Base-by-base conservation (phyloP, 1,140 invertebrate species). In the Drosophila suzukii region DNA sequence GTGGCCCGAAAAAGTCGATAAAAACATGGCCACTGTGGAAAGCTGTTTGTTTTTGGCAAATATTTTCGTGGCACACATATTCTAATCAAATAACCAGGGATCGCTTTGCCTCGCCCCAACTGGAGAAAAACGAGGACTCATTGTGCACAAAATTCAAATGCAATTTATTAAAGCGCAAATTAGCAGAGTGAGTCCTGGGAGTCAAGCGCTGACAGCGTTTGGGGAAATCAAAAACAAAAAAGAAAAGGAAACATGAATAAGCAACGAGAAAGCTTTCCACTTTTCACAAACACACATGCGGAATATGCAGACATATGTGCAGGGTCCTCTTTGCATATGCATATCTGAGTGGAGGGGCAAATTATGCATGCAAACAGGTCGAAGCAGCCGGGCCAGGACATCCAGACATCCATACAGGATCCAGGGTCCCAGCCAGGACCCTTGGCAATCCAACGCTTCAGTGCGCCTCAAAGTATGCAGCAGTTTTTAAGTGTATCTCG, bases 81-180 rank as follows among this genome's bases (percentile, higher is more conserved):
- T 12, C 27, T 20, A 58, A 43, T 58, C 15, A 58, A 43, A 32
- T 59, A 55, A n/a, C 13, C 24, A 12, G 5, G 1, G 41, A 30
- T 32, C 5, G 11, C 15, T 44, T 30, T 51, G 44, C 17, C 27
- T 38, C 38, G 41, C 41, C 51, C 51, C 6, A 30, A 6, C 27
- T 15, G 6, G 20, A 44, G 39, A 11, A 51, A 44, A 49, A 15
- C 27, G 30, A 51, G 30, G 3, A 41, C 36, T 20, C 17, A 36
- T 49, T 68, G 38, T 67, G 54, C 17, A 47, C 20, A 15, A 43
- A 88, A 83, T 83, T 73, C 57, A 74, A 71, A 83, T 80, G 84
- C 76, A 89, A 81, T 89, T 78, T 89, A 72, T 75, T 74, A 78
- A 83, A 75, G 76, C 73, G 63, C 62, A 80, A 89, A 80, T 88